Percentiles rank a stretch among this genome's conserved stretches.
phyloP scores from a whole-genome alignment of 2,113 vertebrate genomes.

The Panthera leo region DNA sequence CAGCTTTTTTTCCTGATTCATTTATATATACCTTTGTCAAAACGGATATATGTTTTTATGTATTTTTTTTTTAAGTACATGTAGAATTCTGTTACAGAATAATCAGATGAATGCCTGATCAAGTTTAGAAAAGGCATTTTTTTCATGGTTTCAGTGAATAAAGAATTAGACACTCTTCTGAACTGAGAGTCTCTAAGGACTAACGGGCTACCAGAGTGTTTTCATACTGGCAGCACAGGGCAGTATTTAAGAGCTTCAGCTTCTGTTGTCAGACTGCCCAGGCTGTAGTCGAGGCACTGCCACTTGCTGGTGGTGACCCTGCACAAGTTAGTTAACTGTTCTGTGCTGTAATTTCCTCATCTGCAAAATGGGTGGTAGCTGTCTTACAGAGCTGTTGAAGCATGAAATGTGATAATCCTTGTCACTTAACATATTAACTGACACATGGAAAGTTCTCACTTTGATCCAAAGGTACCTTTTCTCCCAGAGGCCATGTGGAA shows the following conservation, averaged over 20 bases:
- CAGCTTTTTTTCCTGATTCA: background rate
- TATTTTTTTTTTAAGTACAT: background rate
- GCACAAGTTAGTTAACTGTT: conserved; percentile 12
- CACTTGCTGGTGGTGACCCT: background rate
- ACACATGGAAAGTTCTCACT: background rate
- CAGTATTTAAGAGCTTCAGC: background rate
- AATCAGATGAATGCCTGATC: background rate
- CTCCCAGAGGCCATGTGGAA: background rate
- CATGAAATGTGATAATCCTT: conserved; percentile 6
- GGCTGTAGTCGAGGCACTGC: background rate
- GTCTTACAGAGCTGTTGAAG: background rate
- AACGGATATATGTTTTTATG: background rate
- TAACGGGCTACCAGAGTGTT: background rate
- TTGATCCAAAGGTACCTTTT: conserved; percentile 29
- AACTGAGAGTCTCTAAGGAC: background rate
- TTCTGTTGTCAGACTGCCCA: background rate
- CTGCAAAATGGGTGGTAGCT: background rate
- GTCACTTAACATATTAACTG: background rate
- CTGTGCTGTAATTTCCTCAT: background rate
- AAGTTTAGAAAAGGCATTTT: conserved; percentile 14
- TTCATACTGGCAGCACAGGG: background rate
- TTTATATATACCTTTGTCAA: background rate
- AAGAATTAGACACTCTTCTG: conserved; percentile 32
- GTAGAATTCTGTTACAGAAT: background rate
- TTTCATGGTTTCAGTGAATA: background rate